Evolutionary conservation across 2,113 vertebrate genomes (phyloP), one percentile per base, ranked within the genome.

Genomic region (Menidia beryllina): DNA sequence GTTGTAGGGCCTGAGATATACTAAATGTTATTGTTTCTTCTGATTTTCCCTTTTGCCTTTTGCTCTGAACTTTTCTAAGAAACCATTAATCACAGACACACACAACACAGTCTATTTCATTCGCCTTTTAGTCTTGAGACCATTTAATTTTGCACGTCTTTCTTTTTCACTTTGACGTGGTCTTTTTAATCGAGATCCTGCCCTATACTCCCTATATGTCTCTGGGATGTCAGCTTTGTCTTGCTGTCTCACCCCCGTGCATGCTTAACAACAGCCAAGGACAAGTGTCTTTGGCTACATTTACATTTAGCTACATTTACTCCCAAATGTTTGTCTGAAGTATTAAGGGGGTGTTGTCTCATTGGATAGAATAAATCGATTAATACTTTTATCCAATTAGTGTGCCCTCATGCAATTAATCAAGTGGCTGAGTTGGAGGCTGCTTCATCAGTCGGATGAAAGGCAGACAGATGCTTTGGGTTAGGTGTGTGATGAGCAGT

Each of bases 301-400:
- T 50, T 62, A 25, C 81, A n/a, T 41, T 25, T 20, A 67, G 52
- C 56, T 55, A 15, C 26, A 21, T 21, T 50, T 62, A 25, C 81
- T 87, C 53, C 49, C 74, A 79, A 80, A 30, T 91, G 90, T 93
- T 93, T 93, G 90, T 91, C 83, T 88, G 84, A 91, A 86, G 91
- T 86, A 89, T 93, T 94, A 92, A 77, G 21, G 62, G 60, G 64
- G 73, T 86, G 85, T 88, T 88, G 86, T 86, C 81, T 89, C 88
- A 85, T 91, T 89, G 88, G 89, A 87, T 90, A 65, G 85, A 91
- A 91, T 92, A 91, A 91, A 92, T 93, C 93, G 87, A 93, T 92
- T 87, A 90, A 91, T 92, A 88, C 88, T 89, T 92, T 92, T 86
- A 92, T 94, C 90, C 90, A 93, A 93, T 94, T 93, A 93, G 87